Conservation (phyloP, 2,888 invertebrate species). For the Diplolepis rosae region DNA sequence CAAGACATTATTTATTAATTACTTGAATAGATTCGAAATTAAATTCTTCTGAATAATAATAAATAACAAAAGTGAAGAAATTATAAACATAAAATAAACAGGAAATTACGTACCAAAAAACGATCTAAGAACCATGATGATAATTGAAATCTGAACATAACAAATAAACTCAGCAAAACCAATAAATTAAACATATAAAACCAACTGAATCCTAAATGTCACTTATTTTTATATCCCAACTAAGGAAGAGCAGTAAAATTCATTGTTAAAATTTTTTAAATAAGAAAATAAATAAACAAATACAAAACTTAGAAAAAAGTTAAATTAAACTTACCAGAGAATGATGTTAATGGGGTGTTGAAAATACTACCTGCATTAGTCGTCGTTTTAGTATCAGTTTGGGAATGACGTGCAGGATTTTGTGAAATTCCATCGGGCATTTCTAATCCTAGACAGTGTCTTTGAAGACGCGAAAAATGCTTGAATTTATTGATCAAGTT, state of each 20-base stretch:
- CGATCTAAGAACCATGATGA: slow-evolving; percentile 52
- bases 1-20: not conserved
- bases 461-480: slow-evolving; percentile 38
- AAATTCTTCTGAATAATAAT: no score
- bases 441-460: slow-evolving; percentile 31
- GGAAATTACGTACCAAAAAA: slow-evolving; percentile 59
- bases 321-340: slow-evolving; percentile 52
- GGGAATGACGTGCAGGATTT: slow-evolving; percentile 38
- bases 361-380: slow-evolving; percentile 49
- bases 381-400: slow-evolving; percentile 2
- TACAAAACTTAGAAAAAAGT: slow-evolving; percentile 22
- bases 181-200: not conserved
- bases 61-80: not conserved
- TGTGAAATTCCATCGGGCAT: slow-evolving; percentile 35
- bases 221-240: not conserved
- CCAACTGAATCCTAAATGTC: not conserved
- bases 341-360: slow-evolving; percentile 64
- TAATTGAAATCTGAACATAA: not conserved
- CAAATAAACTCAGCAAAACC: not conserved
- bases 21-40: no score
- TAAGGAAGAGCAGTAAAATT: not conserved
- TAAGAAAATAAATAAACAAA: slow-evolving; percentile 36
- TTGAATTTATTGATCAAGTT: slow-evolving; percentile 4
- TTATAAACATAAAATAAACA: slow-evolving; percentile 9
- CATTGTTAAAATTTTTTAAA: slow-evolving; percentile 40